Evolutionary conservation across 2,113 vertebrate species (phyloP).

Genomic region (Scalopus aquaticus): DNA sequence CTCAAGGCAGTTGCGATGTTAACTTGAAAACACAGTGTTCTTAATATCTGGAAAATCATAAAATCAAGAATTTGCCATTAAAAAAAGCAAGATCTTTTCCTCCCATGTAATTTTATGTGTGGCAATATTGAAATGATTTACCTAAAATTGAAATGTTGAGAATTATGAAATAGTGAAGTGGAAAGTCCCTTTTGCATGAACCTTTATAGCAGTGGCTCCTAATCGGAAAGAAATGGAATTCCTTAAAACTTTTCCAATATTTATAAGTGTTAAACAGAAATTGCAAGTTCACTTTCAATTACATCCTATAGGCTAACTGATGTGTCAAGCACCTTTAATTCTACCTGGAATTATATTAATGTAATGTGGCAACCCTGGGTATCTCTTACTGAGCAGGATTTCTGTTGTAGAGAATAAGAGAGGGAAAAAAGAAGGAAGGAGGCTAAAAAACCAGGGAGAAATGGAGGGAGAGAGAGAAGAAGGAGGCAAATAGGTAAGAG

Average conservation of each 20-base stretch:
- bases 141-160: background rate
- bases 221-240: background rate
- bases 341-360: background rate
- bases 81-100: background rate
- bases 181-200: background rate
- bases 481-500: background rate
- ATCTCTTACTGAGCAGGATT: background rate
- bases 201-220: background rate
- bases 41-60: background rate
- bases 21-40: background rate
- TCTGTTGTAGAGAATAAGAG: background rate
- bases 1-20: background rate
- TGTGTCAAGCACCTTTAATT: background rate
- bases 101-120: background rate
- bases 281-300: background rate
- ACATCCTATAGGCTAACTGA: background rate
- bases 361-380: background rate
- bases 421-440: background rate
- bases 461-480: background rate
- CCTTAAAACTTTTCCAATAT: background rate
- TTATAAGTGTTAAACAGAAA: background rate
- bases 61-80: background rate
- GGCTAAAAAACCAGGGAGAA: background rate
- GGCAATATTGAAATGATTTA: background rate
- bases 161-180: background rate